These are phyloP conservation scores for Drosophila borealis DNA, from an alignment of 2,888 invertebrate species.

Conservation along the genomic window DNA sequence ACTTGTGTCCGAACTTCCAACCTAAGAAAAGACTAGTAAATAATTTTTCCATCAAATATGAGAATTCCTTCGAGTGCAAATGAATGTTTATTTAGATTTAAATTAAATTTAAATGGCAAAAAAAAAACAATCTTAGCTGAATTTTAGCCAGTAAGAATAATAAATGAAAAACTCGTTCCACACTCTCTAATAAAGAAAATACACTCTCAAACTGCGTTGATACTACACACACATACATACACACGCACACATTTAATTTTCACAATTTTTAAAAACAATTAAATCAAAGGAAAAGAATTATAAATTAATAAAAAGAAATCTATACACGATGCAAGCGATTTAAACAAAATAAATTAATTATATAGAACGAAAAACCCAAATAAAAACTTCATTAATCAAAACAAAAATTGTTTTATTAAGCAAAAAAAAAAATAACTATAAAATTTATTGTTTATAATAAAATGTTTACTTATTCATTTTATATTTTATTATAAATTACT, in stretches of 20 bases:
- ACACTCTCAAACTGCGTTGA: conserved; percentile 29
- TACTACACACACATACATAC: conserved; percentile 23
- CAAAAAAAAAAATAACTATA: background rate
- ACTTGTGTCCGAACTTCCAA: conserved; percentile 24
- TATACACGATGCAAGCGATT: conserved; percentile 67
- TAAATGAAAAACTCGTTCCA: conserved; percentile 34
- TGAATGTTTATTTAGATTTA: conserved; percentile 54
- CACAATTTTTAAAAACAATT: conserved; percentile 41
- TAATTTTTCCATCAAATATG: conserved; percentile 23
- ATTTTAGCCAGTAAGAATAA: conserved; percentile 60
- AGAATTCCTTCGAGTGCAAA: conserved; percentile 65
- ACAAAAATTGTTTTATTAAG: conserved; percentile 1
- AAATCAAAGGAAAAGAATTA: conserved; percentile 18
- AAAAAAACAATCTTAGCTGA: conserved; percentile 60
- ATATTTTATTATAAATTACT: background rate
- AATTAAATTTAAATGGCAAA: conserved; percentile 29
- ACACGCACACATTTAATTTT: conserved; percentile 42
- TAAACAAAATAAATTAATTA: conserved; percentile 71
- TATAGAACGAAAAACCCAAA: conserved; percentile 69
- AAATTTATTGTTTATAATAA: background rate
- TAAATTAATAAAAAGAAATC: conserved; percentile 36
- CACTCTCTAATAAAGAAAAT: conserved; percentile 16
- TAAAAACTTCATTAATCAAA: conserved; percentile 81
- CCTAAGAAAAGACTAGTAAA: conserved; percentile 27
- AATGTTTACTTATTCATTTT: background rate